These are phyloP conservation scores for Microcebus tavaratra DNA, from an alignment of 2,113 vertebrate genomes.

Conservation along the genomic window DNA sequence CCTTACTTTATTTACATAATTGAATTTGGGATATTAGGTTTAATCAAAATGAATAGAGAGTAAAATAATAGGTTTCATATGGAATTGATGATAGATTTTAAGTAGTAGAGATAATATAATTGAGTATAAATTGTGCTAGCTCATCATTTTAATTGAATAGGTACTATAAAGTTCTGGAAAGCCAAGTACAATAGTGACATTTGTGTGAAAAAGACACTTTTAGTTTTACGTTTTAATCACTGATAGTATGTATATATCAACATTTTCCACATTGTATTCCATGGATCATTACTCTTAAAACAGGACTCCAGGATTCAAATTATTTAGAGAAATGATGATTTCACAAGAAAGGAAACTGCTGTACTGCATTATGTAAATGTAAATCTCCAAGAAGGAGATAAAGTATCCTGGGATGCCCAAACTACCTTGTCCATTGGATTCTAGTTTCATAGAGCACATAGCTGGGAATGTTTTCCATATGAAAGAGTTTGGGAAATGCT, in stretches of 20 bases:
- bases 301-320: conserved; percentile 12
- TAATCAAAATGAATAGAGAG: conserved; percentile 61
- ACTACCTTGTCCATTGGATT: not conserved
- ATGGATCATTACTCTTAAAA: not conserved
- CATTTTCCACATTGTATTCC: not conserved
- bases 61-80: conserved; percentile 52
- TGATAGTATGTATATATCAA: not conserved
- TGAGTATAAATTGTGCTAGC: not conserved
- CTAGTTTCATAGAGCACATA: not conserved
- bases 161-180: conserved; percentile 37
- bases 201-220: conserved; percentile 37
- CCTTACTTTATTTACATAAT: conserved; percentile 47
- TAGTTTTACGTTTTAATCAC: conserved; percentile 8
- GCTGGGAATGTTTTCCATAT: not conserved
- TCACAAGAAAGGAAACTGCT: not conserved
- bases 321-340: not conserved
- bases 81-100: conserved; percentile 39
- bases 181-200: not conserved
- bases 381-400: not conserved
- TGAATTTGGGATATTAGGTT: conserved; percentile 41
- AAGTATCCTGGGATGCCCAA: not conserved
- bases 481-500: not conserved
- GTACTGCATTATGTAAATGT: not conserved
- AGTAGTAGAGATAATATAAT: conserved; percentile 44
- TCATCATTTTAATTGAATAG: conserved; percentile 62